A percentile compares a stretch with the other conserved stretches of the same genome.
phyloP scores from a whole-genome alignment of 1,140 invertebrate genomes.

The Paralvinella palmiformis region DNA sequence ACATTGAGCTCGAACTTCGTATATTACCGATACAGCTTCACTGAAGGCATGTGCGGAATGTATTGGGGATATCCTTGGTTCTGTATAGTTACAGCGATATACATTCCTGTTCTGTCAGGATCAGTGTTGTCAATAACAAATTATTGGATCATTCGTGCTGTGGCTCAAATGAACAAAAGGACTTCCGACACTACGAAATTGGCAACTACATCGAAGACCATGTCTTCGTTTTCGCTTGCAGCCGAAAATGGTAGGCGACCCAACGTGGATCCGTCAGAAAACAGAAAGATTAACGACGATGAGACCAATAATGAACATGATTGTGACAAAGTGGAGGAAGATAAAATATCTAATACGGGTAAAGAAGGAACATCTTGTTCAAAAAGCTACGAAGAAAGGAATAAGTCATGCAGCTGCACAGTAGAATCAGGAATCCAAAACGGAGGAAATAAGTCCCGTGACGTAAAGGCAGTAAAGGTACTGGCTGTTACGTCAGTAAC shows the following conservation, averaged over 20 bases:
- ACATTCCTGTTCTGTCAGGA: slow-evolving; percentile 21
- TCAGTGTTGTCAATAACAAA: slow-evolving; percentile 21
- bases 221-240: neutral
- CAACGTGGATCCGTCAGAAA: neutral
- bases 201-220: neutral
- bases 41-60: slow-evolving; percentile 23
- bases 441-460: neutral
- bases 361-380: too few species aligned
- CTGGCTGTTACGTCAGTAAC: slow-evolving; percentile 15
- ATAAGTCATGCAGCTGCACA: too few species aligned
- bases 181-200: neutral
- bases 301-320: too few species aligned
- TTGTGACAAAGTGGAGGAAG: too few species aligned
- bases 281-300: neutral
- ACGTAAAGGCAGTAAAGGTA: slow-evolving; percentile 20
- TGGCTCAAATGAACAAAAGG: neutral
- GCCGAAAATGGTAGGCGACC: neutral
- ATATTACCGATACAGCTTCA: slow-evolving; percentile 20
- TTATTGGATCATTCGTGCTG: slow-evolving; percentile 15
- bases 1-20: slow-evolving; percentile 15
- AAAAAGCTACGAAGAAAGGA: too few species aligned
- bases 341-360: too few species aligned
- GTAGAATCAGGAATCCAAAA: too few species aligned
- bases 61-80: slow-evolving; percentile 25
- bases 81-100: slow-evolving; percentile 23